Evolutionary conservation across 2,797 vertebrate species (phyloP).

Genomic region (Schizothorax lantsangensis): DNA sequence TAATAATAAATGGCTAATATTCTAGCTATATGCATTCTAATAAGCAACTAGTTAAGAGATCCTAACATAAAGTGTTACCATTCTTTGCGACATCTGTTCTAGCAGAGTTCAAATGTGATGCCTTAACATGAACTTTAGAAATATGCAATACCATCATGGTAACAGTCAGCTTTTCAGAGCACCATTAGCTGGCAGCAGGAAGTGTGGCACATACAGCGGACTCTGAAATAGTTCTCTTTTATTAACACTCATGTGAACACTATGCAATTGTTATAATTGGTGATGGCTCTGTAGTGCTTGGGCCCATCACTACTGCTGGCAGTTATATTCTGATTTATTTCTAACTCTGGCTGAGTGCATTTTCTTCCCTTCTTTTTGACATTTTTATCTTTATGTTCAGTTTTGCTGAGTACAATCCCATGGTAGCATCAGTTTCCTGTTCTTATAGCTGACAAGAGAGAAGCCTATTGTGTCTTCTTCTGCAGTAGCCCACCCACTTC

Average conservation of each 20-base stretch:
- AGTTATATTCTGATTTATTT: neutral
- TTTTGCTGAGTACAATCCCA: neutral
- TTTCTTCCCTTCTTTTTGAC: too few species aligned
- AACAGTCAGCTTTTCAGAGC: neutral
- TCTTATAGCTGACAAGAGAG: neutral
- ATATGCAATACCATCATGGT: neutral
- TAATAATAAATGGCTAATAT: too few species aligned
- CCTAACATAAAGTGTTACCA: too few species aligned
- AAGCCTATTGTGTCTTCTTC: neutral
- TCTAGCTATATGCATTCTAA: too few species aligned
- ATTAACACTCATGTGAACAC: neutral
- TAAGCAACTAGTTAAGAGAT: too few species aligned
- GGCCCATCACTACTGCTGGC: neutral
- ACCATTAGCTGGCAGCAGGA: neutral
- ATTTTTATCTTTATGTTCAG: neutral
- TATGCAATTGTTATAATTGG: neutral
- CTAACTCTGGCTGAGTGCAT: neutral
- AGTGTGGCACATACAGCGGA: neutral
- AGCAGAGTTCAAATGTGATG: neutral
- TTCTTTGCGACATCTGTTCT: neutral
- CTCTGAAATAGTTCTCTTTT: neutral
- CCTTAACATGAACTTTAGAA: neutral
- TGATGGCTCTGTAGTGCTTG: neutral
- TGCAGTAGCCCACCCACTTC: neutral
- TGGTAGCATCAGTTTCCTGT: neutral